Evolutionary conservation across 2,113 vertebrate species (phyloP).

Genomic region (Nothobranchius kuhntae): DNA sequence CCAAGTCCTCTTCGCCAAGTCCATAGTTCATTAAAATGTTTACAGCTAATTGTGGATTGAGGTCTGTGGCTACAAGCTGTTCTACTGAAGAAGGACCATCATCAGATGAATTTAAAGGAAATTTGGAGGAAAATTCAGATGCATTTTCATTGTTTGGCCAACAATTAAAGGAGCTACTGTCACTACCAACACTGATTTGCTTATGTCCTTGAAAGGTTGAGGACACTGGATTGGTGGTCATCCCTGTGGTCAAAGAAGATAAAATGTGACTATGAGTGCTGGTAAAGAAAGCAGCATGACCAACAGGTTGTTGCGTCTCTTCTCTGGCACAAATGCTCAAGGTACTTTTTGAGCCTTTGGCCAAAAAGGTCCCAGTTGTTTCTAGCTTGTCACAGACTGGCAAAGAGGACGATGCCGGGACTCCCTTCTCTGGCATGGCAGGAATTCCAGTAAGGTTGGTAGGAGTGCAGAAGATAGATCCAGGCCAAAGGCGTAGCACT

Average conservation of each 20-base stretch:
- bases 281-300: constrained; percentile 72
- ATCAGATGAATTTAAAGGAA: constrained; percentile 34
- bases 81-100: background rate
- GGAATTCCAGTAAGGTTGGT: constrained; percentile 11
- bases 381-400: constrained; percentile 60
- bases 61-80: constrained; percentile 29
- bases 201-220: constrained; percentile 19
- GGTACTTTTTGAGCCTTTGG: constrained; percentile 46
- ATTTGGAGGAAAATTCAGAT: constrained; percentile 19
- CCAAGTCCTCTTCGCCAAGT: constrained; percentile 90
- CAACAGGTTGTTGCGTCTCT: constrained; percentile 76
- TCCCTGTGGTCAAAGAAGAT: background rate
- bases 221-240: constrained; percentile 6
- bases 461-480: constrained; percentile 4
- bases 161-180: constrained; percentile 48
- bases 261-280: constrained; percentile 70
- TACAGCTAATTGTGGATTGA: constrained; percentile 82
- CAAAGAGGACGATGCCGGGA: constrained; percentile 47
- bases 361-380: constrained; percentile 41
- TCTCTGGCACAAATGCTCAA: constrained; percentile 59
- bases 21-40: constrained; percentile 90
- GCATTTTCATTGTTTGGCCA: constrained; percentile 28
- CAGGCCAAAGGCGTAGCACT: background rate
- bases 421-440: constrained; percentile 16
- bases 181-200: constrained; percentile 24